Evolutionary conservation across 64 coral and sea anemone genomes (phyloP).

Genomic region (Montipora capricornis): DNA sequence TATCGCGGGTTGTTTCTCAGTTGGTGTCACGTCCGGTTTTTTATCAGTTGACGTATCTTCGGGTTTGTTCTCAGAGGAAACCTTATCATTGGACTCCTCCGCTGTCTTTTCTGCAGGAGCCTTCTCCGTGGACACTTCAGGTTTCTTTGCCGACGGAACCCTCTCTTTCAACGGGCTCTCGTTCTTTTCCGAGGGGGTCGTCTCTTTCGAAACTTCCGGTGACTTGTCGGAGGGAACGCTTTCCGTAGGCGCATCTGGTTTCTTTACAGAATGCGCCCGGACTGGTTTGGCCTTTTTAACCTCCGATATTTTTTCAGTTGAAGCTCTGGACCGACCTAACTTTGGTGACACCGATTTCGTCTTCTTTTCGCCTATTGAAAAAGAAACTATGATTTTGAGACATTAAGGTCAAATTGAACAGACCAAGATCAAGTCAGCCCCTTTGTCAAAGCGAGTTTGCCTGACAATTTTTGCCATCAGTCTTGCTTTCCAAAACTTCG

Average conservation of each 20-base stretch:
- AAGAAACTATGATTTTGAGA: background rate
- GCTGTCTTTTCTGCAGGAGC: background rate
- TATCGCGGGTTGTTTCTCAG: background rate
- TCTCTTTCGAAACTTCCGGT: background rate
- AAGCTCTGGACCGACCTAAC: background rate
- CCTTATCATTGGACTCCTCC: slow-evolving; percentile 8
- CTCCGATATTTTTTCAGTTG: background rate
- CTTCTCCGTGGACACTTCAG: background rate
- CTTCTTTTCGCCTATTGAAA: slow-evolving; percentile 32
- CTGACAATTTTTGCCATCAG: no score
- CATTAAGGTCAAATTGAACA: background rate
- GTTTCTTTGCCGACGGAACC: background rate
- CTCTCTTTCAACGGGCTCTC: background rate
- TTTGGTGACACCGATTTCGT: slow-evolving; percentile 5
- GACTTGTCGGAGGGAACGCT: background rate
- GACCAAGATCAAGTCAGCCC: background rate
- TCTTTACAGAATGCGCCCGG: background rate
- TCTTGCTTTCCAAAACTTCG: no score
- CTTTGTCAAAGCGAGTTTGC: no score
- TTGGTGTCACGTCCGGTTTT: background rate
- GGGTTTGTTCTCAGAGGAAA: slow-evolving; percentile 34
- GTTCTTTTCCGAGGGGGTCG: slow-evolving; percentile 25
- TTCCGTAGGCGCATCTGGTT: background rate
- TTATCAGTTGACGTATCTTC: slow-evolving; percentile 1
- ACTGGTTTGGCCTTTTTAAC: background rate